Evolutionary conservation across 2,113 vertebrate species (phyloP).

Genomic region (Cygnus atratus): DNA sequence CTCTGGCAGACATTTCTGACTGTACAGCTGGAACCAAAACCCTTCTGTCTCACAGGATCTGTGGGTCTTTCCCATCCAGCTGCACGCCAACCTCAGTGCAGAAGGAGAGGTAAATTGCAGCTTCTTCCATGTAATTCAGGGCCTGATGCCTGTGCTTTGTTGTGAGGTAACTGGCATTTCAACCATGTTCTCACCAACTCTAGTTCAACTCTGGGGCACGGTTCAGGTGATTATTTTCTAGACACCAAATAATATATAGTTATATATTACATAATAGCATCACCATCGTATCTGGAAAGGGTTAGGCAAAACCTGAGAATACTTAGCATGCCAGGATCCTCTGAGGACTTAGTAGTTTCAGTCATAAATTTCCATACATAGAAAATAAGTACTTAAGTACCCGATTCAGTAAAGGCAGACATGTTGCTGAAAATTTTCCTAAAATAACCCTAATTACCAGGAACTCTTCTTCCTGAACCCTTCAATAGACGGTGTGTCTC

Average conservation of each 20-base stretch:
- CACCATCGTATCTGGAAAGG: neutral
- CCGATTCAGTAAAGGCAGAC: neutral
- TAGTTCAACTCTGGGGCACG: neutral
- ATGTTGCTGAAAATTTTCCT: neutral
- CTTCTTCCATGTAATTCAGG: neutral
- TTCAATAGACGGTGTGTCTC: neutral
- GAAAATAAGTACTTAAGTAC: neutral
- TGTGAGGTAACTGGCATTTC: neutral
- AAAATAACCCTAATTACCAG: neutral
- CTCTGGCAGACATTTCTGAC: neutral
- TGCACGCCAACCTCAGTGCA: accelerated
- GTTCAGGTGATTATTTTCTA: neutral
- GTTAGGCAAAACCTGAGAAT: neutral
- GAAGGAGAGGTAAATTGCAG: neutral
- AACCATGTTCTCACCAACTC: neutral
- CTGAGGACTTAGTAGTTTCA: neutral
- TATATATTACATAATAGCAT: neutral
- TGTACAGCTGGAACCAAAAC: neutral
- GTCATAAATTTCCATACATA: neutral
- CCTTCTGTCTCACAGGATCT: neutral
- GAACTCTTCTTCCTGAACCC: neutral
- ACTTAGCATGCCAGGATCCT: neutral
- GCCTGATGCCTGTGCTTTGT: neutral
- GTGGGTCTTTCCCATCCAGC: neutral
- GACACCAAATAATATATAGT: accelerated